phyloP scores from a whole-genome alignment of 2,113 vertebrate genomes.

The Coregonus clupeaformis region DNA sequence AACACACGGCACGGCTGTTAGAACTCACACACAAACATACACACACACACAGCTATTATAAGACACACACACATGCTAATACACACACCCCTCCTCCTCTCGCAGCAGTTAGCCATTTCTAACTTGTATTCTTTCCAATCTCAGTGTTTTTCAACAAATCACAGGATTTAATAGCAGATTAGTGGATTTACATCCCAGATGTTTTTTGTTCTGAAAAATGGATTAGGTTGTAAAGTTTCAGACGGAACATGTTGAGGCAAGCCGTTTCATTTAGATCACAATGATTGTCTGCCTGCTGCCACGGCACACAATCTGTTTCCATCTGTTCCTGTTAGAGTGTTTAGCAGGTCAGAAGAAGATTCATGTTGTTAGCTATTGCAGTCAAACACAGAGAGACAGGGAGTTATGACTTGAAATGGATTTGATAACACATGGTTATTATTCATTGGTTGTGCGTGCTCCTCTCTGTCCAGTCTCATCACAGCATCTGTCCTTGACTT shows the following conservation, averaged over 20 bases:
- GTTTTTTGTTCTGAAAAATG: conserved; percentile 99
- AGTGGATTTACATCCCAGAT: conserved; percentile 97
- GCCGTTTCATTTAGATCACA: conserved; percentile 79
- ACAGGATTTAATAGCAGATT: conserved; percentile 99
- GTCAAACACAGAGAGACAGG: conserved; percentile 20
- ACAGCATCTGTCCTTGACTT: conserved; percentile 20
- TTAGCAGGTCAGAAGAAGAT: conserved; percentile 78
- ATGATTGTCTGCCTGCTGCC: conserved; percentile 80
- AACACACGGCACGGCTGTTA: not conserved
- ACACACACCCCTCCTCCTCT: conserved; percentile 41
- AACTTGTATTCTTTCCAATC: conserved; percentile 93
- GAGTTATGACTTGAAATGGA: no score
- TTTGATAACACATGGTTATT: conserved; percentile 25
- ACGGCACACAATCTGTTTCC: conserved; percentile 42
- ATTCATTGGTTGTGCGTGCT: conserved; percentile 21
- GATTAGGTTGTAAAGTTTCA: conserved; percentile 95
- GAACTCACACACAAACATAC: not conserved
- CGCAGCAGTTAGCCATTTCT: conserved; percentile 88
- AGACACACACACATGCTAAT: conserved; percentile 21
- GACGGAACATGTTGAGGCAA: conserved; percentile 85
- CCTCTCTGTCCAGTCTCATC: conserved; percentile 10
- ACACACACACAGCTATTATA: conserved; percentile 1
- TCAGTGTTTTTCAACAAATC: conserved; percentile 99
- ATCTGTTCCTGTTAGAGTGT: conserved; percentile 81
- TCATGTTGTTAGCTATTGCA: conserved; percentile 28